Evolutionary conservation across 2,113 vertebrate species (phyloP), one percentile per base, ranked within the genome.

Genomic region (Amia ocellicauda): DNA sequence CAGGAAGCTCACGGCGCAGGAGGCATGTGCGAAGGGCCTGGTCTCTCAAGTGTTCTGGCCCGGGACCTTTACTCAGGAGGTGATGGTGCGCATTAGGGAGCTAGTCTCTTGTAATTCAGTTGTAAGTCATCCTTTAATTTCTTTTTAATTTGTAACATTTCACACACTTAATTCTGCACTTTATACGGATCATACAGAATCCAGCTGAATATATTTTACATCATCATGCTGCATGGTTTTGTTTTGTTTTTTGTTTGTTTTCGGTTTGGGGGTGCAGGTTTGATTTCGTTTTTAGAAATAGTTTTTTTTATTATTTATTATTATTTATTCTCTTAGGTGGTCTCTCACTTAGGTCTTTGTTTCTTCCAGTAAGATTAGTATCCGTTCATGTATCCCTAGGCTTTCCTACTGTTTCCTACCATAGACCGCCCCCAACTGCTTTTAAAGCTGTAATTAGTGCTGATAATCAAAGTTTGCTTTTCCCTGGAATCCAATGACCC

Each of bases 41-140:
- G 95, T 99, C 27, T 98, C 96, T 9, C 97, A 98, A 85, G 97
- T 99, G 62, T 92, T 99, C 40, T 99, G 97, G 96, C 95, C 97
- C 0, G 94, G 90, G 67, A 98, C 96, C 2, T 99, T 98, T 83
- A 93, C 89, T 51, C 96, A 98, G 81, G 96, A 99, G 87, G 96
- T 99, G 62, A 95, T 95, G 93, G 88, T 94, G 76, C 89, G 97
- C 59, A 91, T 98, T 80, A 94, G 90, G 82, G 97, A 99, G 78
- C 94, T 99, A 69, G 93, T 94, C 64, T 80, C 88, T 0, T 97
- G 94, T 51, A 93, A 97, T 80, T 89, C 93, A 9, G 83, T 91
- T 78, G 96, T 98, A 86, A 80, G 93, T 93, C 42, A 62, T 68
- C 31, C 11, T 36, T 36, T 36, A 36, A 4, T 71, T 76, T 67